Percentiles rank a stretch among this genome's conserved stretches.
Conservation (phyloP, 2,888 invertebrate genomes). For the Coronaproctus castanopsis region DNA sequence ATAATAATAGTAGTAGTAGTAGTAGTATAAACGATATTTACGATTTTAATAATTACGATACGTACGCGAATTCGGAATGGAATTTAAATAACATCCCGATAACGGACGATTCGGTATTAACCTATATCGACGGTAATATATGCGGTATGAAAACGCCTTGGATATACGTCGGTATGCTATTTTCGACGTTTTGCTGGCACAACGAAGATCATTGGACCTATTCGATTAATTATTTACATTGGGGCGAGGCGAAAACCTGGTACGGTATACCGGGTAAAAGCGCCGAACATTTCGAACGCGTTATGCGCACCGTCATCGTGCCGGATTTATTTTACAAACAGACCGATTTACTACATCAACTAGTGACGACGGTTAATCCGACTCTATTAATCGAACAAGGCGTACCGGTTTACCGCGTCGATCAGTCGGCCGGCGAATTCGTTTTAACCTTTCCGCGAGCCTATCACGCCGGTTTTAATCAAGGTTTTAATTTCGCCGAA, state of each 20-base stretch:
- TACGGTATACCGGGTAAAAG: conserved; percentile 89
- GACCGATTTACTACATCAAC: conserved; percentile 89
- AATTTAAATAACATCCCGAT: conserved; percentile 95
- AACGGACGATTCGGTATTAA: conserved; percentile 77
- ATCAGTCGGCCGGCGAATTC: conserved; percentile 96
- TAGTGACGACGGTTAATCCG: conserved; percentile 97
- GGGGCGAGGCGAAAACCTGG: conserved; percentile 98
- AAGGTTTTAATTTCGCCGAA: conserved; percentile 98
- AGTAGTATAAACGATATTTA: conserved; percentile 13
- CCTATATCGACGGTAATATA: conserved; percentile 92
- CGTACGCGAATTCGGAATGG: conserved; percentile 81
- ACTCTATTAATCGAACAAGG: conserved; percentile 71
- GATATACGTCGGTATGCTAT: conserved; percentile 99
- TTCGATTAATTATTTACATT: conserved; percentile 97
- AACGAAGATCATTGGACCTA: conserved; percentile 99
- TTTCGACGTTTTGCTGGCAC: conserved; percentile 99
- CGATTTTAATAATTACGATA: conserved; percentile 15
- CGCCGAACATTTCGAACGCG: conserved; percentile 83
- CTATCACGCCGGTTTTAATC: conserved; percentile 98
- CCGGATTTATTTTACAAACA: conserved; percentile 90
- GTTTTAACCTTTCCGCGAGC: conserved; percentile 98
- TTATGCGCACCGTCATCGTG: conserved; percentile 84
- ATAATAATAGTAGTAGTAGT: too few relatives aligned
- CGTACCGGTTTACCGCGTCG: conserved; percentile 45
- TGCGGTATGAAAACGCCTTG: conserved; percentile 87